Conservation (phyloP, 2,888 invertebrate species). For the Toxonevra muliebris region DNA sequence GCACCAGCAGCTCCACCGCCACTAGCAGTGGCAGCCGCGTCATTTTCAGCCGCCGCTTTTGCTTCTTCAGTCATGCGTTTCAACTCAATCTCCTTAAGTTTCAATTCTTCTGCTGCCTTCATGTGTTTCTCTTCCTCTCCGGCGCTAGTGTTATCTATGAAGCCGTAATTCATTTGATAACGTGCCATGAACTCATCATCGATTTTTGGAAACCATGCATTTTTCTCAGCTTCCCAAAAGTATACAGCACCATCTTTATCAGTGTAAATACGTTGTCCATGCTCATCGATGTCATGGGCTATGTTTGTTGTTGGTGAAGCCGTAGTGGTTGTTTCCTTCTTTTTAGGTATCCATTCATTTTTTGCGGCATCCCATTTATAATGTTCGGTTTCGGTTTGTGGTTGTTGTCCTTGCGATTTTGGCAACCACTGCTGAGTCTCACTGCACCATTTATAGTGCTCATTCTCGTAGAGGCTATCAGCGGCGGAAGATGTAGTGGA, state of each 20-base stretch:
- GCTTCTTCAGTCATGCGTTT: slow-evolving; percentile 55
- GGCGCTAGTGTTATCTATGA: slow-evolving; percentile 70
- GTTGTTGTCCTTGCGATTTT: slow-evolving; percentile 49
- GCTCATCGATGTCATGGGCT: slow-evolving; percentile 78
- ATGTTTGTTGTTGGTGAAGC: slow-evolving; percentile 21
- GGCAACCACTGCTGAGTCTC: slow-evolving; percentile 67
- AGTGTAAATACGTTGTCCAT: slow-evolving; percentile 81
- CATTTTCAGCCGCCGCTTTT: slow-evolving; percentile 44
- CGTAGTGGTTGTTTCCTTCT: slow-evolving; percentile 14
- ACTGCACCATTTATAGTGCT: slow-evolving; percentile 61
- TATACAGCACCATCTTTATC: slow-evolving; percentile 88
- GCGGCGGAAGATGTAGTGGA: slow-evolving; percentile 14
- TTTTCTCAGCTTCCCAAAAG: slow-evolving; percentile 90
- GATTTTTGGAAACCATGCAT: slow-evolving; percentile 96
- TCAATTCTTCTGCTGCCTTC: slow-evolving; percentile 44
- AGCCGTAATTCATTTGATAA: slow-evolving; percentile 96
- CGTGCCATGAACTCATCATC: slow-evolving; percentile 96
- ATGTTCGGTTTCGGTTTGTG: slow-evolving; percentile 63
- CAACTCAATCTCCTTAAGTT: slow-evolving; percentile 48
- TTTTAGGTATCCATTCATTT: slow-evolving; percentile 69
- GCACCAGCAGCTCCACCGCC: slow-evolving; percentile 25
- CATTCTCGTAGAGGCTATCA: slow-evolving; percentile 61
- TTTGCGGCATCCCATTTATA: slow-evolving; percentile 72
- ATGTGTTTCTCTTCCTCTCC: slow-evolving; percentile 47
- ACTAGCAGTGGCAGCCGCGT: slow-evolving; percentile 28